Conservation (phyloP, 1,140 invertebrate genomes). For the Drosophila guanche region DNA sequence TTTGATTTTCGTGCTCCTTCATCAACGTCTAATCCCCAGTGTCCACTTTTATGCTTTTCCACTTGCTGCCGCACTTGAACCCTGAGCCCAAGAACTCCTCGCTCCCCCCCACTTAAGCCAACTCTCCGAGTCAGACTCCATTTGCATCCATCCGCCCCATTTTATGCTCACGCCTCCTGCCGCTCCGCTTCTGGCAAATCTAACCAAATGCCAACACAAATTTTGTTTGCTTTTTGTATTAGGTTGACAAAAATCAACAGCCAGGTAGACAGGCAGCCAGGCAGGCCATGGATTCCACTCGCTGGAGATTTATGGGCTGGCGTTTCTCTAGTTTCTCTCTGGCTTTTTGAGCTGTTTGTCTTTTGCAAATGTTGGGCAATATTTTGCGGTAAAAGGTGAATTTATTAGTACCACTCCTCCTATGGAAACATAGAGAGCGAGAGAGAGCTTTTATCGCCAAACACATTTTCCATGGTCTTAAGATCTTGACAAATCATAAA, state of each 20-base stretch:
- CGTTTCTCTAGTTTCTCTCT: background rate
- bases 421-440: background rate
- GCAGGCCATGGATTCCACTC: slow-evolving; percentile 1
- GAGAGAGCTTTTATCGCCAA: slow-evolving; percentile 44
- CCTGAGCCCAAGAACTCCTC: slow-evolving; percentile 5
- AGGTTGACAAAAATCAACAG: slow-evolving; percentile 79
- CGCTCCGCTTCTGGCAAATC: slow-evolving; percentile 46
- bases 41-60: slow-evolving; percentile 18
- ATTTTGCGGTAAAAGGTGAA: slow-evolving; percentile 79
- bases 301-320: slow-evolving; percentile 29
- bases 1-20: slow-evolving; percentile 38
- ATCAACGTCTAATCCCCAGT: slow-evolving; percentile 39
- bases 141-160: background rate
- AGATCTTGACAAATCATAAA: slow-evolving; percentile 78
- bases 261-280: slow-evolving; percentile 21
- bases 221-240: slow-evolving; percentile 78
- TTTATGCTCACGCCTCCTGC: background rate
- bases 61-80: no score
- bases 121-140: background rate
- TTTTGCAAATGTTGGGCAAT: slow-evolving; percentile 77
- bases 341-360: slow-evolving; percentile 57
- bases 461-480: slow-evolving; percentile 57
- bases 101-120: no score
- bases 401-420: slow-evolving; percentile 61
- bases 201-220: slow-evolving; percentile 75